Evolutionary conservation across 2,113 vertebrate species (phyloP).

Genomic region (Plotosus lineatus): DNA sequence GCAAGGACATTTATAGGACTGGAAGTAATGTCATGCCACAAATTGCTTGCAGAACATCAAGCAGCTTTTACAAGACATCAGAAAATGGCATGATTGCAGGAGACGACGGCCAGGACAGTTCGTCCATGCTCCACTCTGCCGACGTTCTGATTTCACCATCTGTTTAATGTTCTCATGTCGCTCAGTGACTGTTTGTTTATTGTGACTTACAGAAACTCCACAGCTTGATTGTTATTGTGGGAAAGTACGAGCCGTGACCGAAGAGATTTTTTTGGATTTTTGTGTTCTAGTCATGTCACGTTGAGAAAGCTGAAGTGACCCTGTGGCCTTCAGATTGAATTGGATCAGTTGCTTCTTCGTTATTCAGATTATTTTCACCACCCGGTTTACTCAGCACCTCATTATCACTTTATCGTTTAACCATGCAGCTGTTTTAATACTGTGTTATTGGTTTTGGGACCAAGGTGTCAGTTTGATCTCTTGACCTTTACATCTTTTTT

Average conservation of each 20-base stretch:
- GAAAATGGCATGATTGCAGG: conserved; percentile 2
- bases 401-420: not conserved
- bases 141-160: conserved; percentile 37
- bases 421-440: not conserved
- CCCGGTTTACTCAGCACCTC: not conserved
- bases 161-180: conserved; percentile 22
- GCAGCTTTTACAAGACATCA: conserved; percentile 24
- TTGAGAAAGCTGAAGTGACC: conserved; percentile 1
- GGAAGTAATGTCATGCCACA: conserved; percentile 45
- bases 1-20: conserved; percentile 44
- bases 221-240: conserved; percentile 33
- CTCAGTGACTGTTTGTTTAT: conserved; percentile 15
- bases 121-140: not conserved
- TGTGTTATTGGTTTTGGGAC: not conserved
- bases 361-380: not conserved
- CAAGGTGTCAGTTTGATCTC: not conserved
- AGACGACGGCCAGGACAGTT: not conserved
- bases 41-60: conserved; percentile 45
- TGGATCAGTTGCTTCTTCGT: not conserved
- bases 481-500: not conserved
- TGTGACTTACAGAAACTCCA: conserved; percentile 27
- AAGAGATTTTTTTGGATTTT: not conserved
- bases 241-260: conserved; percentile 13
- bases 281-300: conserved; percentile 18
- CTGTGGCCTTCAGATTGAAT: not conserved